Evolutionary conservation across 2,797 vertebrate genomes (phyloP), one percentile per base, ranked within the genome.

Genomic region (Peromyscus eremicus): DNA sequence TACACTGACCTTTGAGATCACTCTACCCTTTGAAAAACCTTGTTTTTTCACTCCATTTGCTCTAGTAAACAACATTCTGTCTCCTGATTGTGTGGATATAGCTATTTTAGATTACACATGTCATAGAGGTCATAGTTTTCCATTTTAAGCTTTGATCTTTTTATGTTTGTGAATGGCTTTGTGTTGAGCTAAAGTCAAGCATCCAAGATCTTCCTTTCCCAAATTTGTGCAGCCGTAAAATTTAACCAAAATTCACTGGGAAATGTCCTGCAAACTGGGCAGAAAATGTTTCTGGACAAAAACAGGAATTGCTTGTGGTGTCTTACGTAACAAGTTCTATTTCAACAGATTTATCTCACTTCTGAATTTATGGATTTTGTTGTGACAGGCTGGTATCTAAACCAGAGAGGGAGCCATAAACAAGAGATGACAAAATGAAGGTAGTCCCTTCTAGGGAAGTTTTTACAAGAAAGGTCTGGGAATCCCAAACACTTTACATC

Each of bases 111-210:
- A 83, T n/a, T 60, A 16, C 5, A 46, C 32, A 17, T 60, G 27
- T 43, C 14, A 27, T 5, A 10, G 4, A 73, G 8, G 40, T 60
- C 29, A 46, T 40, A 12, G 5, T 13, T 73, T 92, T 34, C 10
- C 1, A n/a, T n/a, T 16, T 70, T 52, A 25, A 52, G 64, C 5
- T 52, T 52, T 70, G 64, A 86, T 34, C 13, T 55, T 37, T n/a
- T 25, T 70, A 37, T n/a, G 7, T 55, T 37, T 6, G 0, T 13
- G 12, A 29, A 71, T 11, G 14, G 66, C 14, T 71, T 87, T 0
- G 0, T 70, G 6, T 27, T n/a, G 46, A 70, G 1, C 13, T 52
- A 46, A 25, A 70, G 1, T 2, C 12, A 1, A 52, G 34, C 0
- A 71, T 37, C 34, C 14, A 55, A 55, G 23, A 55, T 37, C 21